These are phyloP conservation scores for Corvus cornix DNA, from an alignment of 2,113 vertebrate species.

Conservation along the genomic window DNA sequence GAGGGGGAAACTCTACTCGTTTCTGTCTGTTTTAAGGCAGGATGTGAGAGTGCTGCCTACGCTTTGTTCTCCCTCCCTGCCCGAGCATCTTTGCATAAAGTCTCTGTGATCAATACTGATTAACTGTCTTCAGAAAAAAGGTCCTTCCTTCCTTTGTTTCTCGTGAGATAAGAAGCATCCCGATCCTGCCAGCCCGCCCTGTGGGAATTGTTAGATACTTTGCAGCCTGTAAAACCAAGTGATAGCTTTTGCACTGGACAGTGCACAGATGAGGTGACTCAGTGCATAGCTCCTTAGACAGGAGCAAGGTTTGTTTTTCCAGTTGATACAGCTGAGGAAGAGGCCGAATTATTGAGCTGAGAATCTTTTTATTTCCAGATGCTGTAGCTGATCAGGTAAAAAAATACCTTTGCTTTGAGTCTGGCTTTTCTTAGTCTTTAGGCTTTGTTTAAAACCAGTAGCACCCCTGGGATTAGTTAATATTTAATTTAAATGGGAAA, in stretches of 20 bases:
- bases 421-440: neutral
- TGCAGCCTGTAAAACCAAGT: neutral
- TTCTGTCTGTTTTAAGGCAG: neutral
- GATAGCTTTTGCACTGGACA: neutral
- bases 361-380: neutral
- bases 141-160: slow-evolving; percentile 27
- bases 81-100: neutral
- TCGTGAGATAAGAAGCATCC: neutral
- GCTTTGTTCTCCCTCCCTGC: neutral
- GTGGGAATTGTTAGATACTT: neutral
- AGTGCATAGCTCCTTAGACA: neutral
- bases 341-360: neutral
- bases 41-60: neutral
- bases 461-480: neutral
- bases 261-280: neutral
- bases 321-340: neutral
- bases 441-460: neutral
- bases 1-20: rapidly evolving
- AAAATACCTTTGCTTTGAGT: neutral
- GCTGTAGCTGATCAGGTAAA: neutral
- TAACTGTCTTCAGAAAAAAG: neutral
- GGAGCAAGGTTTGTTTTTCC: neutral
- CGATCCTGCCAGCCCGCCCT: neutral
- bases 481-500: neutral
- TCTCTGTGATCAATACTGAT: neutral